Evolutionary conservation across 2,113 vertebrate genomes (phyloP), one percentile per base, ranked within the genome.

Genomic region (Tachysurus fulvidraco): DNA sequence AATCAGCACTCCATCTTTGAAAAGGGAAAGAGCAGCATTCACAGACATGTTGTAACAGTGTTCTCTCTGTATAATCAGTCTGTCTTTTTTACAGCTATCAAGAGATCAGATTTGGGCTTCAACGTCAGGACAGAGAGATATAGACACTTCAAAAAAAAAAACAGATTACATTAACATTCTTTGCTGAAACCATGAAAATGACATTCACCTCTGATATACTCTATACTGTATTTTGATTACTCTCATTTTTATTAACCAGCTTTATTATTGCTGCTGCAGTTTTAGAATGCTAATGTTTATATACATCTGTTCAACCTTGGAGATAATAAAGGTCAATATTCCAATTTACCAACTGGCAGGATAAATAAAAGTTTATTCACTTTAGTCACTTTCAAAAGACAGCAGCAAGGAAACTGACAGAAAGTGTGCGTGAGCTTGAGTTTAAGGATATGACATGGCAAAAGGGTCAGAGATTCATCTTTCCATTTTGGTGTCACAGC

Each of bases 41-140:
- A 23, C 69, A 86, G 62, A 84, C 77, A 81, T 74, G 81, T 54
- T 76, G 12, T 25, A 85, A 87, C 88, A 85, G 16, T 46, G 85
- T 74, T 86, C 74, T 46, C 21, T 80, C 19, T 65, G 28, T 69
- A 25, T 11, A 85, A 28, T 60, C 78, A 59, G 30, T 81, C 30
- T 57, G 54, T n/a, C 44, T 16, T 83, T 57, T 77, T 5, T 14
- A 36, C 69, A 52, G n/a, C 59, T 83, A 78, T 84, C 73, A 60
- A 23, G 46, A 55, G 52, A 86, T 86, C 88, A 64, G 44, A 71
- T 57, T 65, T 54, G 19, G 23, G 86, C 50, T 12, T 41, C 8
- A 62, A 36, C 64, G 76, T 59, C 65, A 46, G 25, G 21, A 64
- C 14, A 52, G 7, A 55, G 4, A 30, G 28, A 14, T 36, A 36